phyloP scores from a whole-genome alignment of 1,140 invertebrate species.

The Rhagoletis pomonella region DNA sequence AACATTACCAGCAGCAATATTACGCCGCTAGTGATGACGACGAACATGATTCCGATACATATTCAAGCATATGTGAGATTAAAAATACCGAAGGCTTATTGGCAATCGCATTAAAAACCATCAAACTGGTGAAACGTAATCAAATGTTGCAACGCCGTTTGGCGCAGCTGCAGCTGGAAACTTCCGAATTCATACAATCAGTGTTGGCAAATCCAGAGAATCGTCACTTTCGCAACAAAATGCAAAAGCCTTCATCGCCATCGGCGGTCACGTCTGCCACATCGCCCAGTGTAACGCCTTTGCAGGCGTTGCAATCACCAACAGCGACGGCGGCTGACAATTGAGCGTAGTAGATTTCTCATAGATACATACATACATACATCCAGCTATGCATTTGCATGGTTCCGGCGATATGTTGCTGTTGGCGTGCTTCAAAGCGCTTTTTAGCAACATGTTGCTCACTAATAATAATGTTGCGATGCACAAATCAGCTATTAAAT shows the following conservation, averaged over 20 bases:
- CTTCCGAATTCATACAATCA: conserved; percentile 70
- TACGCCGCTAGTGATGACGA: background rate
- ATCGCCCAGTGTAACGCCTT: background rate
- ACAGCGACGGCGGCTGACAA: conserved; percentile 13
- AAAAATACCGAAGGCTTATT: conserved; percentile 64
- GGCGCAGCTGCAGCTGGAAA: conserved; percentile 68
- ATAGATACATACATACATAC: background rate
- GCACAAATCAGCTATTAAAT: conserved; percentile 12
- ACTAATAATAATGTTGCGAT: background rate
- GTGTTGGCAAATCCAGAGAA: conserved; percentile 72
- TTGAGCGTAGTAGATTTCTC: background rate
- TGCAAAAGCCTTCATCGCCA: conserved; percentile 6
- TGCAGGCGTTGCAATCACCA: background rate
- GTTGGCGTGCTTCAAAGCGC: background rate
- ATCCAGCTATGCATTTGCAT: background rate
- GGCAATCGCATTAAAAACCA: conserved; percentile 69
- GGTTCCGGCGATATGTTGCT: background rate
- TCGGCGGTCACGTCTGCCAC: background rate
- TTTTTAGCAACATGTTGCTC: background rate
- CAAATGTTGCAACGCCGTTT: conserved; percentile 68
- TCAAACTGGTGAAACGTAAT: conserved; percentile 71
- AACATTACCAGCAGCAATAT: background rate
- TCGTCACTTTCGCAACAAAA: conserved; percentile 66
- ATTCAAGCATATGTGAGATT: conserved; percentile 31
- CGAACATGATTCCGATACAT: background rate